These are phyloP conservation scores for Sorex araneus DNA, from an alignment of 2,113 vertebrate genomes.

Conservation along the genomic window DNA sequence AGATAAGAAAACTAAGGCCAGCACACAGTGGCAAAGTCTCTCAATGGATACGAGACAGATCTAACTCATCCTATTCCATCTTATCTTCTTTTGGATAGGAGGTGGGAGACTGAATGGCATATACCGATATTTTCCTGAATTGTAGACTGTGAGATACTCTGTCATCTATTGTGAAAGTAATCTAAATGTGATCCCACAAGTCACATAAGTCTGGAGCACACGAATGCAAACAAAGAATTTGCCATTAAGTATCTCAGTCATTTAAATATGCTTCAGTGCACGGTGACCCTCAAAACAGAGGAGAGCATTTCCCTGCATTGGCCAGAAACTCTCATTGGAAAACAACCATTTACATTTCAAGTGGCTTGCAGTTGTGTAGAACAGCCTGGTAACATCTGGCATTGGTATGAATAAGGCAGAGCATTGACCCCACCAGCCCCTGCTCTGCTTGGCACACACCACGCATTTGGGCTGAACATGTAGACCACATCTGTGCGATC, in stretches of 20 bases:
- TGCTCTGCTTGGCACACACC: background rate
- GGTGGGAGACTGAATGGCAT: background rate
- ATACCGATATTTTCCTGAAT: background rate
- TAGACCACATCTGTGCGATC: background rate
- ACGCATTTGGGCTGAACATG: background rate
- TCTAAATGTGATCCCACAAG: background rate
- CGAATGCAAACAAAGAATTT: slow-evolving; percentile 3
- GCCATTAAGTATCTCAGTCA: background rate
- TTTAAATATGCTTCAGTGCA: background rate
- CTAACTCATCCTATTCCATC: background rate
- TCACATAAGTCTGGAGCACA: background rate
- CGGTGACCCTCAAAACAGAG: slow-evolving; percentile 31
- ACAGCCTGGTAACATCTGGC: background rate
- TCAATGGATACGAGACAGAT: background rate
- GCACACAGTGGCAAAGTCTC: background rate
- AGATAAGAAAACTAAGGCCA: slow-evolving; percentile 14
- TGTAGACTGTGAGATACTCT: background rate
- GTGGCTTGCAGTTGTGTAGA: background rate
- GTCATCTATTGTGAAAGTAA: background rate
- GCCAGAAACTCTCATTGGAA: slow-evolving; percentile 18
- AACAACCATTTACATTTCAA: slow-evolving; percentile 30
- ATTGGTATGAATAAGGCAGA: slow-evolving; percentile 1
- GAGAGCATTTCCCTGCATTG: background rate
- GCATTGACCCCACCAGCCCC: background rate
- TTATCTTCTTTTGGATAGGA: background rate